phyloP scores from a whole-genome alignment of 2,113 vertebrate species.

The Xyliphius kryptos region DNA sequence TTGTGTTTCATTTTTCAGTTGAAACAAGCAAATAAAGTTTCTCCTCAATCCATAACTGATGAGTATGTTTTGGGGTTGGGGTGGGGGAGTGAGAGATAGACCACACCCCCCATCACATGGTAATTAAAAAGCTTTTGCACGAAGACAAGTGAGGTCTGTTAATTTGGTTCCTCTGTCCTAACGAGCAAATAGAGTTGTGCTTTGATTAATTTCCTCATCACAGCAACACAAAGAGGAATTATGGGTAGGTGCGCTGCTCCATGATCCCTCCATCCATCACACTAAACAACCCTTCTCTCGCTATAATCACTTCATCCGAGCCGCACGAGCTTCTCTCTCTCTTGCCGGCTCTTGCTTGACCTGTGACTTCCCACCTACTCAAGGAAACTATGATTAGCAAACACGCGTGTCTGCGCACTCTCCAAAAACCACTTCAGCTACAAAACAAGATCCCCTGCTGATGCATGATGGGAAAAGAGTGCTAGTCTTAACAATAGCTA shows the following conservation, averaged over 20 bases:
- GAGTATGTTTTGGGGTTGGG: too few species aligned
- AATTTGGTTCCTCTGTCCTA: slow-evolving; percentile 71
- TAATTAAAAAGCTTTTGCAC: too few species aligned
- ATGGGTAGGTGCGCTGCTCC: slow-evolving; percentile 68
- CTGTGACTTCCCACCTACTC: slow-evolving; percentile 38
- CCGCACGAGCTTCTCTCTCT: slow-evolving; percentile 45
- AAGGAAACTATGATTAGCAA: slow-evolving; percentile 27
- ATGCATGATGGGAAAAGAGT: slow-evolving; percentile 19
- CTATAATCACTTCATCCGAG: slow-evolving; percentile 31
- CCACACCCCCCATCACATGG: neutral
- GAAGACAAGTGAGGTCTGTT: slow-evolving; percentile 59
- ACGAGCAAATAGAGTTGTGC: slow-evolving; percentile 65
- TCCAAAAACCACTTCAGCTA: neutral
- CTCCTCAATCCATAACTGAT: too few species aligned
- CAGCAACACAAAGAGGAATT: slow-evolving; percentile 76
- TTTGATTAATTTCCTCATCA: slow-evolving; percentile 84
- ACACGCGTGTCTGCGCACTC: slow-evolving; percentile 2
- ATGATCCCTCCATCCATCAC: slow-evolving; percentile 72
- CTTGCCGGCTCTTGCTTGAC: slow-evolving; percentile 6
- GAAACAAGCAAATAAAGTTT: too few species aligned
- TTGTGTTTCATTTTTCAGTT: too few species aligned
- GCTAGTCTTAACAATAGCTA: slow-evolving; percentile 22
- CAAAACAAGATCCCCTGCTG: slow-evolving; percentile 19
- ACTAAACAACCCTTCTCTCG: slow-evolving; percentile 47
- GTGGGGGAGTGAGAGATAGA: too few species aligned